Conservation (phyloP, 1,140 invertebrate species). For the Rhysida immarginata region DNA sequence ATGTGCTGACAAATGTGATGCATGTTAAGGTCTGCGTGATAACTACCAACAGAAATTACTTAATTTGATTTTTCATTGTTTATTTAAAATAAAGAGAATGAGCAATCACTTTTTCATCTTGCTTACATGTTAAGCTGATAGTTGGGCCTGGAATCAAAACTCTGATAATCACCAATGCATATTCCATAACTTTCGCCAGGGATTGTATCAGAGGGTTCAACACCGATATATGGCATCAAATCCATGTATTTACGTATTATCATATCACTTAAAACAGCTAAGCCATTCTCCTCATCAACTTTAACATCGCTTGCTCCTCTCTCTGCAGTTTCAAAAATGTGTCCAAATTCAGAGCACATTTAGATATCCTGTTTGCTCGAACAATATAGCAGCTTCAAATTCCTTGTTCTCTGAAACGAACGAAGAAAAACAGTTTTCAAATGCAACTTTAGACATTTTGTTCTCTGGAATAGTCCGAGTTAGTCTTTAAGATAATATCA, state of each 20-base stretch:
- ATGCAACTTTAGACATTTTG: slow-evolving; percentile 25
- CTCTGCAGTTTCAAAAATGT: slow-evolving; percentile 16
- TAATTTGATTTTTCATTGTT: too few species aligned
- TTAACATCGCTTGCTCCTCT: slow-evolving; percentile 18
- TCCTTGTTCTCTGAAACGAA: slow-evolving; percentile 10
- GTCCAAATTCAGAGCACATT: slow-evolving; percentile 21
- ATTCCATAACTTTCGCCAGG: too few species aligned
- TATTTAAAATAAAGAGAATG: too few species aligned
- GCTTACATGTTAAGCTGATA: too few species aligned
- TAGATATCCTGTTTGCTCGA: slow-evolving; percentile 23
- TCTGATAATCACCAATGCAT: too few species aligned
- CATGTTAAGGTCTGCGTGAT: too few species aligned
- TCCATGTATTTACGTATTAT: slow-evolving; percentile 31
- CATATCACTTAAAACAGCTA: slow-evolving; percentile 28
- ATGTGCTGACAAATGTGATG: too few species aligned
- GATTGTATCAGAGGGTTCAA: slow-evolving; percentile 22
- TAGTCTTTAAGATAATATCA: slow-evolving; percentile 19
- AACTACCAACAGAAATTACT: too few species aligned
- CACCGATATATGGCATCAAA: slow-evolving; percentile 26
- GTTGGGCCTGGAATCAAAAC: too few species aligned
- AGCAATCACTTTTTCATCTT: too few species aligned
- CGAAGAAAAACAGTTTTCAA: slow-evolving; percentile 27
- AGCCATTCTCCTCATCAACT: slow-evolving; percentile 19
- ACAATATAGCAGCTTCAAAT: slow-evolving; percentile 28
- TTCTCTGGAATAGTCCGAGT: slow-evolving; percentile 20